These are phyloP conservation scores for Bambusicola thoracicus DNA, from an alignment of 2,113 vertebrate species.

Conservation along the genomic window DNA sequence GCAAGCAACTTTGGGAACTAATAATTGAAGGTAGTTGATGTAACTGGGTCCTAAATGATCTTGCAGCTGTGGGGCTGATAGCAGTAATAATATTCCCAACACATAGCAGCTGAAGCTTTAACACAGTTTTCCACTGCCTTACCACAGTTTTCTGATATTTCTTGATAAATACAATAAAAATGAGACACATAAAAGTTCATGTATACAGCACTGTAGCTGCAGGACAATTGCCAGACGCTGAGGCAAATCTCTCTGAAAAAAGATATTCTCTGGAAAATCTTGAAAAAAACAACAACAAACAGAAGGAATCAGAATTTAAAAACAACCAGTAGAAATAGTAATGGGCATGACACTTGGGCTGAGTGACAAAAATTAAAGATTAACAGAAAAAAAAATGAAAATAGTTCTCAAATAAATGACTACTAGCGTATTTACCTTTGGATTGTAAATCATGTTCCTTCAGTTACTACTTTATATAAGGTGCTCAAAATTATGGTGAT, in stretches of 20 bases:
- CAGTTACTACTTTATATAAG: background rate
- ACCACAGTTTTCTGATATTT: background rate
- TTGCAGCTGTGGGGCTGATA: background rate
- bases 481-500: background rate
- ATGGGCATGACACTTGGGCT: background rate
- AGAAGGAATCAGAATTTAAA: background rate
- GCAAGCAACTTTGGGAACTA: background rate
- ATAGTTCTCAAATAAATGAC: background rate
- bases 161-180: background rate
- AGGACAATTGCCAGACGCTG: background rate
- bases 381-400: background rate
- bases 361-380: background rate
- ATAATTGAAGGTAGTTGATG: background rate
- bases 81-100: background rate
- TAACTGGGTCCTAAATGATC: background rate
- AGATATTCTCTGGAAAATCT: background rate
- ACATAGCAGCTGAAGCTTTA: background rate
- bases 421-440: background rate
- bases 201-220: background rate
- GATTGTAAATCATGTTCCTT: background rate
- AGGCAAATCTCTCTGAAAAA: background rate
- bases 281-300: background rate
- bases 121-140: background rate
- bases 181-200: background rate
- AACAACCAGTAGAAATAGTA: background rate